Base-by-base conservation (phyloP, 2,797 vertebrate genomes). In the Urophycis tenuis region DNA sequence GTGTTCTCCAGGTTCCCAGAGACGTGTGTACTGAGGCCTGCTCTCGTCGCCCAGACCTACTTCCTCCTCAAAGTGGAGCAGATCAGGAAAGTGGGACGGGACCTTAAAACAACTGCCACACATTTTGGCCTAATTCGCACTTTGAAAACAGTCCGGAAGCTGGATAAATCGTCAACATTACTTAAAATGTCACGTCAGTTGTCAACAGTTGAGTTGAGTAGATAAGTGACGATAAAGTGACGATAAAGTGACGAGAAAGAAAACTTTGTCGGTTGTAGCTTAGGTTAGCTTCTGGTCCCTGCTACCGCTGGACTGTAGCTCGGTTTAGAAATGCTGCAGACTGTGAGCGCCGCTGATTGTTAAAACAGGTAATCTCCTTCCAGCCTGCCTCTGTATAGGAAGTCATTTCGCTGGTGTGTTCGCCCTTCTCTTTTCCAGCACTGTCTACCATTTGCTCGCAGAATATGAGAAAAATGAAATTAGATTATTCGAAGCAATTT, bases 101-200 rank as follows among this genome's bases (percentile, higher is more conserved):
- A n/a, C 53, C n/a, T 60, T 60, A 60, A 60, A 60, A 60, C 53
- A 60, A 60, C 53, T 60, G 53, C 45, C 53, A 60, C 53, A 60
- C 53, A 60, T 60, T 60, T 60, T 60, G 53, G 53, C 22, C 53
- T 60, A 60, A 60, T 60, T 60, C 53, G 25, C 53, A n/a, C 53
- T 25, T 60, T n/a, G 25, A 60, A 60, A 25, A 9, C n/a, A 0
- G n/a, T 60, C 53, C 22, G 2, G n/a, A 60, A 25, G 53, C 53
- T 10, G 2, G 25, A 60, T 25, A n/a, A 60, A 25, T 7, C 25
- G 53, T 60, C 53, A 60, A 60, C 53, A 60, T 60, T 60, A 60
- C 6, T 60, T 60, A 60, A 25, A 60, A 60, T 60, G 53, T 60
- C n/a, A 60, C n/a, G n/a, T n/a, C 45, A 53, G 45, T 53, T 41